Conservation (phyloP, 1,140 invertebrate genomes). For the Steinernema feltiae region DNA sequence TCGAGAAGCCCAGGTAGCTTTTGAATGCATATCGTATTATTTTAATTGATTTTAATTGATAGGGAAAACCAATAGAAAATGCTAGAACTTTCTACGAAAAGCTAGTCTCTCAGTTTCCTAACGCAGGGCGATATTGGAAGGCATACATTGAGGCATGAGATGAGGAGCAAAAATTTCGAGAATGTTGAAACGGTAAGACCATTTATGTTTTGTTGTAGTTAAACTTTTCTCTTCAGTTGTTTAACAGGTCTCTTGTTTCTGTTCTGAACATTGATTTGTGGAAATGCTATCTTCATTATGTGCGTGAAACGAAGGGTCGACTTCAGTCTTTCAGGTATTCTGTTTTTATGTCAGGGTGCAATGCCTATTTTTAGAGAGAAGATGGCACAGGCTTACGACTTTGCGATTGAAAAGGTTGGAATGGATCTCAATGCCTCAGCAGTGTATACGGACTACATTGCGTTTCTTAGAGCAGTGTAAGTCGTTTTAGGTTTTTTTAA, state of each 20-base stretch:
- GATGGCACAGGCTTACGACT: slow-evolving; percentile 98
- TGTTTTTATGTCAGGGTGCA: slow-evolving; percentile 14
- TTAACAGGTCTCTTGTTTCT: slow-evolving; percentile 94
- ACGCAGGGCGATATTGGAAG: slow-evolving; percentile 94
- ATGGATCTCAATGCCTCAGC: slow-evolving; percentile 69
- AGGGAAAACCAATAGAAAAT: slow-evolving; percentile 81
- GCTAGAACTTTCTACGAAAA: slow-evolving; percentile 85
- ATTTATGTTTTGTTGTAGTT: slow-evolving; percentile 16
- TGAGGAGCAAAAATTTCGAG: slow-evolving; percentile 88
- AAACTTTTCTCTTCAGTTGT: slow-evolving; percentile 68
- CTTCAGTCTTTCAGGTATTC: slow-evolving; percentile 45
- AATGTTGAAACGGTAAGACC: slow-evolving; percentile 90
- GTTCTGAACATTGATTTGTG: slow-evolving; percentile 92
- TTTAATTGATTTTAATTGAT: slow-evolving; percentile 49
- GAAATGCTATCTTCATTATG: slow-evolving; percentile 93
- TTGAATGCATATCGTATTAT: slow-evolving; percentile 10
- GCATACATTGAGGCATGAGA: slow-evolving; percentile 99
- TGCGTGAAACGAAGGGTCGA: slow-evolving; percentile 63
- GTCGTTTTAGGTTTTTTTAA: slow-evolving; percentile 35
- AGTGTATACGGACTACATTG: slow-evolving; percentile 76
- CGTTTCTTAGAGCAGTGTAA: slow-evolving; percentile 87
- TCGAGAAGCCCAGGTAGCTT: slow-evolving; percentile 71
- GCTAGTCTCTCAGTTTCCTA: slow-evolving; percentile 84
- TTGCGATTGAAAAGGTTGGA: slow-evolving; percentile 96
- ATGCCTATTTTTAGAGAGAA: slow-evolving; percentile 73